A percentile compares a stretch with the other conserved stretches of the same genome.
phyloP scores from a whole-genome alignment of 2,113 vertebrate species.

The Catagonus wagneri region DNA sequence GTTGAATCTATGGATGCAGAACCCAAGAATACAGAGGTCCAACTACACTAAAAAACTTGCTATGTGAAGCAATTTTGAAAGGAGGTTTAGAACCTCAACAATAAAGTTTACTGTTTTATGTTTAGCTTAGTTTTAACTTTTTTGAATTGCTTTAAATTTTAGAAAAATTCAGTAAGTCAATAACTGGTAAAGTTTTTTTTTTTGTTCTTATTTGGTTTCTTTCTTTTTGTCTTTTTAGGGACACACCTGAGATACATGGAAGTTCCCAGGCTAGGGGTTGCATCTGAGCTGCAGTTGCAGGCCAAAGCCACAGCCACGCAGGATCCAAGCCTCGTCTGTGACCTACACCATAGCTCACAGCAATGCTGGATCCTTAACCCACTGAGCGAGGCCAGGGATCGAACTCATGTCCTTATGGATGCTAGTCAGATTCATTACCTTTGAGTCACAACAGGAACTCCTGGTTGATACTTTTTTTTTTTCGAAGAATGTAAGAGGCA shows the following conservation, averaged over 20 bases:
- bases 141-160: not conserved
- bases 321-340: no score
- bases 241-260: no score
- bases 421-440: no score
- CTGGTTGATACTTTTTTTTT: not conserved
- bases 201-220: not conserved
- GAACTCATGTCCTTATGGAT: no score
- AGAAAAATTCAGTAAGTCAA: not conserved
- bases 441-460: no score
- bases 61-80: constrained; percentile 1
- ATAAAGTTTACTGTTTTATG: not conserved
- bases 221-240: not conserved
- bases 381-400: no score
- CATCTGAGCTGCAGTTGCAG: no score
- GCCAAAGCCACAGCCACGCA: no score
- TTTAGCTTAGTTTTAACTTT: constrained; percentile 53
- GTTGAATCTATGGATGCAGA: not conserved
- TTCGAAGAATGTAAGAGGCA: not conserved
- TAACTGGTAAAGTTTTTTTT: not conserved
- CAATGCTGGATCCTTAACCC: no score
- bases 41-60: not conserved
- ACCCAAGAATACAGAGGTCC: not conserved
- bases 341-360: no score
- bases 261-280: no score
- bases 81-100: not conserved